Evolutionary conservation across 2,888 invertebrate species (phyloP), one percentile per base, ranked within the genome.

Genomic region (Drosophila peninsularis): DNA sequence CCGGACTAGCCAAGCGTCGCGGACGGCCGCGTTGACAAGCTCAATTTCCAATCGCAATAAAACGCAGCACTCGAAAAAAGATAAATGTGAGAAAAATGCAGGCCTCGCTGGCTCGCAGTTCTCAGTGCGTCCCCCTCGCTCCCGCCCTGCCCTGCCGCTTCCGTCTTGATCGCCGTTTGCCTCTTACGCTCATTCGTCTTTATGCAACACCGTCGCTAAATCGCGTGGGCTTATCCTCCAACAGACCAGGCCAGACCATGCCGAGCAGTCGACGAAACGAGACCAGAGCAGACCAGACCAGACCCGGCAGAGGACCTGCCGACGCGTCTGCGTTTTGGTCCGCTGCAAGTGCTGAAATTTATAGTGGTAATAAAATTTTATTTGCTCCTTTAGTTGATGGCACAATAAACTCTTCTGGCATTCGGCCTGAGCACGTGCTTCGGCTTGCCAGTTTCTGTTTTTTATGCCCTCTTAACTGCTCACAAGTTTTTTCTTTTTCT

Each of bases 51-150:
- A 88, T 88, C 87, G 86, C 86, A 86, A 86, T 86, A 86, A 88
- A 86, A 87, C 89, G 89, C 86, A 87, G 89, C 84, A 79, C 74
- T 80, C 82, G 79, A 81, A 83, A 71, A 66, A 84, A 88, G 88
- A 89, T 88, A 88, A 88, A 88, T 88, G 89, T 88, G 89, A 88
- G 90, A 89, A 88, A 88, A 88, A 89, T 88, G 84, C 86, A 84
- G 67, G 72, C 78, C 79, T 65, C 73, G 47, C 50, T 70, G 68
- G 21, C 63, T 75, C 57, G 19, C 72, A 57, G 60, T 61, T 71
- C 61, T 47, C 58, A 55, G 9, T 13, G 19, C 17, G 11, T 32
- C 36, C 41, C 47, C 39, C 21, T 24, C 19, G 1, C 27, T 6
- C 27, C 6, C 27, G 5, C 7, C n/a, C 45, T 34, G 41, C 24